Conservation (phyloP, 2,113 vertebrate species). For the Pseudorasbora parva region DNA sequence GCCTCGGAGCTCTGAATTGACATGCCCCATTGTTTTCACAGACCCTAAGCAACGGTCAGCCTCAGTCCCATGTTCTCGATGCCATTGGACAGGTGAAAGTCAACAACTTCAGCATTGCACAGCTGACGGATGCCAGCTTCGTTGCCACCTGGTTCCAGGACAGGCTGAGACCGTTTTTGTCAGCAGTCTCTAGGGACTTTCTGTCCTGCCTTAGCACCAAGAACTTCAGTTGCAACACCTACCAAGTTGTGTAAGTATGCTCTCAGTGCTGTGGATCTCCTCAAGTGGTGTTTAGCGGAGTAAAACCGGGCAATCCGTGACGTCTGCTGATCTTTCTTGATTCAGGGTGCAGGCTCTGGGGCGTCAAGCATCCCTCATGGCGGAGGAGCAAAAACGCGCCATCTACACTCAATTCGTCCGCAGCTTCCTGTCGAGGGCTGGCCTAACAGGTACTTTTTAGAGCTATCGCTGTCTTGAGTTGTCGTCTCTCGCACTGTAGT, state of each 20-base stretch:
- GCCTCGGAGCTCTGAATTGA: not conserved
- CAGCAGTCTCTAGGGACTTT: constrained; percentile 56
- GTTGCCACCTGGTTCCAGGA: constrained; percentile 58
- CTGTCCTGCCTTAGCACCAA: constrained; percentile 59
- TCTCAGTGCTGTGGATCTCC: not conserved
- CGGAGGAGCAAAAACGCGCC: constrained; percentile 6
- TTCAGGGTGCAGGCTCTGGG: constrained; percentile 57
- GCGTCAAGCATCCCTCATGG: constrained; percentile 51
- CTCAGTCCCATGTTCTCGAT: constrained; percentile 34
- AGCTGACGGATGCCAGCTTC: constrained; percentile 44
- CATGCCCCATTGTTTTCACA: not conserved
- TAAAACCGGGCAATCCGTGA: not conserved
- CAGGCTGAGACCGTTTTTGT: constrained; percentile 56
- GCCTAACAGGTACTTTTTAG: constrained; percentile 54
- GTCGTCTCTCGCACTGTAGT: too few relatives aligned
- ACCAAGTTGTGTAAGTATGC: constrained; percentile 63
- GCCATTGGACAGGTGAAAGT: constrained; percentile 42
- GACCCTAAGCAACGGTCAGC: not conserved
- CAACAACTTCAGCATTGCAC: constrained; percentile 11
- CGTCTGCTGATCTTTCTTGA: constrained; percentile 8
- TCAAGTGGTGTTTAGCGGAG: not conserved
- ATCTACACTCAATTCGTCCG: constrained; percentile 61
- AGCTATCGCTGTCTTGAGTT: too few relatives aligned
- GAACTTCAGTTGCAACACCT: constrained; percentile 65
- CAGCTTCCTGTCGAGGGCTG: constrained; percentile 61